phyloP scores from a whole-genome alignment of 1,140 invertebrate species.

The Drosophila kepulauana region DNA sequence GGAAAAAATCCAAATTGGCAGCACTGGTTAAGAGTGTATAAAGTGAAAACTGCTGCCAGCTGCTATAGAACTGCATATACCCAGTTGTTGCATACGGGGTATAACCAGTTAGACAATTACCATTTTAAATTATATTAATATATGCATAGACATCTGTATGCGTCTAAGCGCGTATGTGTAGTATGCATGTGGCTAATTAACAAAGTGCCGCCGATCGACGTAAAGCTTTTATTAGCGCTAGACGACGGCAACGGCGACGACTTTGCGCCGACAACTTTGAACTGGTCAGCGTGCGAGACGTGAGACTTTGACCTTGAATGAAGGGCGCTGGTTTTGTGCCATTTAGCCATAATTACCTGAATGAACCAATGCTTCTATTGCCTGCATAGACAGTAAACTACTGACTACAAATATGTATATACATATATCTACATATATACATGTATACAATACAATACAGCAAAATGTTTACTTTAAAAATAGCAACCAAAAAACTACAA shows the following conservation, averaged over 20 bases:
- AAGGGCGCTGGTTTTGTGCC: slow-evolving; percentile 73
- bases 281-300: slow-evolving; percentile 49
- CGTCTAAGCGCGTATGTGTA: slow-evolving; percentile 17
- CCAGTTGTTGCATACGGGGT: slow-evolving; percentile 4
- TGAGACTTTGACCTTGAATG: slow-evolving; percentile 68
- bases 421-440: slow-evolving; percentile 2
- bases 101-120: slow-evolving; percentile 40
- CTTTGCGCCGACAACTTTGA: slow-evolving; percentile 59
- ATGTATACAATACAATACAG: not conserved
- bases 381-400: not conserved
- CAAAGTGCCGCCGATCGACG: slow-evolving; percentile 56
- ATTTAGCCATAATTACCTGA: slow-evolving; percentile 71
- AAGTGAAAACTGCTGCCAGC: not conserved
- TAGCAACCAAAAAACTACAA: slow-evolving; percentile 10
- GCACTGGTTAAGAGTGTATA: not conserved
- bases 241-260: slow-evolving; percentile 27
- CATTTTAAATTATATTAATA: slow-evolving; percentile 32
- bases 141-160: slow-evolving; percentile 23
- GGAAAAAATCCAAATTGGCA: too few species aligned
- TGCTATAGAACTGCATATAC: not conserved
- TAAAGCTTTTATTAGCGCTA: slow-evolving; percentile 62
- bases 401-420: not conserved
- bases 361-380: slow-evolving; percentile 40
- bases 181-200: slow-evolving; percentile 59
- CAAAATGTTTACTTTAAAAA: slow-evolving; percentile 29